phyloP scores from a whole-genome alignment of 2,888 invertebrate genomes.

The Aleiodes testaceus region DNA sequence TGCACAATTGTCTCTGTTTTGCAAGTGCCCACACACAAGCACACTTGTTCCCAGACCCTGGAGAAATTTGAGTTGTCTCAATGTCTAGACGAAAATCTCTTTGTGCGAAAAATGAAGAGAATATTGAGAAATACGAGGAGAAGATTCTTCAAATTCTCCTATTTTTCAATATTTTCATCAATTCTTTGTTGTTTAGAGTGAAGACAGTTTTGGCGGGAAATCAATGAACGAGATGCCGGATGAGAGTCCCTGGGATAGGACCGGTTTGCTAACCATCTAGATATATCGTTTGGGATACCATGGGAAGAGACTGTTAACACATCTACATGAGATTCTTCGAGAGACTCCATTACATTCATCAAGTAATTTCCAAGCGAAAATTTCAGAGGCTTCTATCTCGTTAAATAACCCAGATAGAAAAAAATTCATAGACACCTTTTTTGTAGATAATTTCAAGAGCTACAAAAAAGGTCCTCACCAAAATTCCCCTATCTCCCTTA shows the following conservation, averaged over 20 bases:
- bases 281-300: conserved; percentile 9
- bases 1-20: conserved; percentile 21
- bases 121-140: background rate
- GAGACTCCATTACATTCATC: conserved; percentile 25
- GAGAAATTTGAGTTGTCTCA: conserved; percentile 1
- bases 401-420: too few relatives aligned
- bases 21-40: conserved; percentile 14
- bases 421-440: too few relatives aligned
- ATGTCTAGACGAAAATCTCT: conserved; percentile 24
- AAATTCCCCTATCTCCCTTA: too few relatives aligned
- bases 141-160: background rate
- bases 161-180: too few relatives aligned
- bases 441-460: too few relatives aligned
- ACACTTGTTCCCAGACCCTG: conserved; percentile 2
- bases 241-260: conserved; percentile 48
- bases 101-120: conserved; percentile 14
- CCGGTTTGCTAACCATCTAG: conserved; percentile 44
- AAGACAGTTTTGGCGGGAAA: conserved; percentile 13
- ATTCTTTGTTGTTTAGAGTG: conserved; percentile 2
- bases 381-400: too few relatives aligned
- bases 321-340: conserved; percentile 23
- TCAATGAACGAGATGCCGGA: conserved; percentile 13
- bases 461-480: too few relatives aligned
- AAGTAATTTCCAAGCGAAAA: background rate
- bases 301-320: conserved; percentile 18